phyloP scores from a whole-genome alignment of 1,140 invertebrate species.

The Drosophila santomea region DNA sequence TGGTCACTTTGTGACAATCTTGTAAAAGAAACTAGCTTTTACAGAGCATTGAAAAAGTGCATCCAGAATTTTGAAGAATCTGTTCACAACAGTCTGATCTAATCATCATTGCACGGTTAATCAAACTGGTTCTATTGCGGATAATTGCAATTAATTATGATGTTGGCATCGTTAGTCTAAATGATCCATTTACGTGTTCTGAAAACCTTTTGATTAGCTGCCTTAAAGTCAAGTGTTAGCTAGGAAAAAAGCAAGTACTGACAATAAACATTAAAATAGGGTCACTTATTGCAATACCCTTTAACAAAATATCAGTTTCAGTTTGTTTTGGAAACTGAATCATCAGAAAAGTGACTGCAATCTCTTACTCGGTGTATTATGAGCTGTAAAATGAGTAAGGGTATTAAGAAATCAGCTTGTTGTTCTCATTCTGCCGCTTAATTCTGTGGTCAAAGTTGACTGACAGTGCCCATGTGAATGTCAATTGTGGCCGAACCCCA shows the following conservation, averaged over 20 bases:
- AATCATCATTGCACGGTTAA: background rate
- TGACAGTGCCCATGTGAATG: constrained; percentile 62
- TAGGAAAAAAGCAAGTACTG: background rate
- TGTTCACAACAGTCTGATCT: background rate
- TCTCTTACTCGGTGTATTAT: background rate
- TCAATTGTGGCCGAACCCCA: constrained; percentile 42
- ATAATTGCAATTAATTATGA: background rate
- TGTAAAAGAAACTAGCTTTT: no score
- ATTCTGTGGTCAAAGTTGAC: constrained; percentile 76
- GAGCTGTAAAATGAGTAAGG: background rate
- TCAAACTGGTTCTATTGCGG: background rate
- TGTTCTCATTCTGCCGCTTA: constrained; percentile 34
- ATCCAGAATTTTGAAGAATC: no score
- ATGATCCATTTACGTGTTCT: background rate
- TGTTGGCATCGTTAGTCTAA: background rate
- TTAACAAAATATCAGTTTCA: no score
- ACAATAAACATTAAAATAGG: background rate
- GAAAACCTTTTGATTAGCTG: constrained; percentile 6
- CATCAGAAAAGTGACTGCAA: background rate
- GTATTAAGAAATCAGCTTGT: background rate
- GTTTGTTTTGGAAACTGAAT: background rate
- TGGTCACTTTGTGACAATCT: no score
- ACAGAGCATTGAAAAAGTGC: no score
- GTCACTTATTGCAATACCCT: no score
- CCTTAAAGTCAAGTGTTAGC: background rate